These are phyloP conservation scores for Stomorhina lunata DNA, from an alignment of 2,888 invertebrate genomes.

Conservation along the genomic window DNA sequence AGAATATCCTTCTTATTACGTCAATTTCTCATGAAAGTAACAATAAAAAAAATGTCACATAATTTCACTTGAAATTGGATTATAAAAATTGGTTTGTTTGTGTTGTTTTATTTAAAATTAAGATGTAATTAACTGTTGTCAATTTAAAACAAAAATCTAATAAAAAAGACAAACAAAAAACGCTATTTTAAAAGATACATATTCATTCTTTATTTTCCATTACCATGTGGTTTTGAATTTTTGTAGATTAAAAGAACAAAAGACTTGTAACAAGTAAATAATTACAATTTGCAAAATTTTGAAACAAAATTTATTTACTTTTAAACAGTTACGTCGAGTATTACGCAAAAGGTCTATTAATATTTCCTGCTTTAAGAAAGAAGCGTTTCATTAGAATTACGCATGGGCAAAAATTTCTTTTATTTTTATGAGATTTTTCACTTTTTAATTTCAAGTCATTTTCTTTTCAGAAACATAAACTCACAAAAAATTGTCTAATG, in stretches of 20 bases:
- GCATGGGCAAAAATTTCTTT: constrained; percentile 53
- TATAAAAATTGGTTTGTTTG: constrained; percentile 19
- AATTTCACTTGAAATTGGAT: constrained; percentile 36
- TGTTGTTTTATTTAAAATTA: constrained; percentile 40
- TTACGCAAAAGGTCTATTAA: constrained; percentile 54
- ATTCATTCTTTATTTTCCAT: background rate
- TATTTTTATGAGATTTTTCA: constrained; percentile 48
- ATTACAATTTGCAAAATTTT: constrained; percentile 12
- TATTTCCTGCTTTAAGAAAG: constrained; percentile 57
- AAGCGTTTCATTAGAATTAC: constrained; percentile 14
- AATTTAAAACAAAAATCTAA: constrained; percentile 46
- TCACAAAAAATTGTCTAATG: background rate
- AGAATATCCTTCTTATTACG: constrained; percentile 53
- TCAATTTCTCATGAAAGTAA: constrained; percentile 4
- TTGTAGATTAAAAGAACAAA: background rate
- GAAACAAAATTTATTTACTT: constrained; percentile 36
- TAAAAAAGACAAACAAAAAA: background rate
- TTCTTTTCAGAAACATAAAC: constrained; percentile 7
- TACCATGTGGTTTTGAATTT: constrained; percentile 49
- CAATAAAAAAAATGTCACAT: constrained; percentile 30
- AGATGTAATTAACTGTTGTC: constrained; percentile 62
- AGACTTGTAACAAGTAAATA: constrained; percentile 28
- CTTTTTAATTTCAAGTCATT: constrained; percentile 65
- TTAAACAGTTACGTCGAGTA: background rate
- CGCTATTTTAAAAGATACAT: background rate